These are phyloP conservation scores for Caenorhabditis becei DNA, from an alignment of 2,888 invertebrate genomes.

Conservation along the genomic window DNA sequence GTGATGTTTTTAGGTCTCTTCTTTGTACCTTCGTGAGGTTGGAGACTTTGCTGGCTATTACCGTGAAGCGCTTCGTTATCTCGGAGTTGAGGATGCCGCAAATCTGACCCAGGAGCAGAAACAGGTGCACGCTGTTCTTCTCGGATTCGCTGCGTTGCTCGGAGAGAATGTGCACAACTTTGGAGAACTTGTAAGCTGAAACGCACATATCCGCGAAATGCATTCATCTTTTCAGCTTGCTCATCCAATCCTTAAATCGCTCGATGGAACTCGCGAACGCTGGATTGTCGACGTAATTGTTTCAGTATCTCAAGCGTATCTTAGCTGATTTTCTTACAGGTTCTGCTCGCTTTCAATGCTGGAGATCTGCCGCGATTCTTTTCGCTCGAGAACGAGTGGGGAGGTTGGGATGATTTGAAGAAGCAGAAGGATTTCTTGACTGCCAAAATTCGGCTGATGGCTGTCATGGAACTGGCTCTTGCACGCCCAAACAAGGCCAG, in stretches of 20 bases:
- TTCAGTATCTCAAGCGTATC: neutral
- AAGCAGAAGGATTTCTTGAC: constrained; percentile 74
- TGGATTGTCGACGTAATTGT: constrained; percentile 87
- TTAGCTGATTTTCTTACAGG: constrained; percentile 10
- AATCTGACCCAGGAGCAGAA: constrained; percentile 71
- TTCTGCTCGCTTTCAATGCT: constrained; percentile 88
- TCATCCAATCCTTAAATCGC: constrained; percentile 92
- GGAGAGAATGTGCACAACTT: constrained; percentile 97
- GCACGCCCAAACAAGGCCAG: constrained; percentile 91
- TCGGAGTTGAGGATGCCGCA: constrained; percentile 84
- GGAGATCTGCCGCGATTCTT: constrained; percentile 85
- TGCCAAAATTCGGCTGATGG: constrained; percentile 94
- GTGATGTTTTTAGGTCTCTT: constrained; percentile 70
- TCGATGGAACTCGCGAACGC: constrained; percentile 89
- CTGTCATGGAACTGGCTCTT: constrained; percentile 99
- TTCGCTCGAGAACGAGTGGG: constrained; percentile 86
- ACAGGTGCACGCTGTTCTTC: constrained; percentile 87
- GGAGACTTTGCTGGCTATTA: constrained; percentile 96
- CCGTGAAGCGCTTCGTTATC: constrained; percentile 90
- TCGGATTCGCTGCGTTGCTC: constrained; percentile 94
- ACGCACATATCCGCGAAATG: too few relatives aligned
- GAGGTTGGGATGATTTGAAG: constrained; percentile 81
- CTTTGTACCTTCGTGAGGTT: constrained; percentile 79
- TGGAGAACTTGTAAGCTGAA: constrained; percentile 87
- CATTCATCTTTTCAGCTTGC: constrained; percentile 88